Evolutionary conservation across 2,113 vertebrate species (phyloP), one percentile per base, ranked within the genome.

Genomic region (Lanius ludovicianus): DNA sequence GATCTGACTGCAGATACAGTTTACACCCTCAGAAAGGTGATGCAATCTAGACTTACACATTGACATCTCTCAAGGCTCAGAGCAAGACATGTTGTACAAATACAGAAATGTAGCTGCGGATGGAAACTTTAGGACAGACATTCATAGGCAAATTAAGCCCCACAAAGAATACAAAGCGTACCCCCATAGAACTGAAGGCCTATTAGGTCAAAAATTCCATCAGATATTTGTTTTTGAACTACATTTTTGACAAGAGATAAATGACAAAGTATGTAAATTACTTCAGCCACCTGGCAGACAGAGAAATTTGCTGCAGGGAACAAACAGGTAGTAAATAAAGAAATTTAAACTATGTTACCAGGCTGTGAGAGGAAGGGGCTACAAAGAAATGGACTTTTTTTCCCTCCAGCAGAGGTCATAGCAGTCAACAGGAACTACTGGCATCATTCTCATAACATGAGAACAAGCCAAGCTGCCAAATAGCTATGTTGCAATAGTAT

Each of bases 341-440:
- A 87, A 85, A 81, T 18, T 33, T 35, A 44, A 8, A 88, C 28
- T 42, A 79, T 46, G 52, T 49, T 86, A 57, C 22, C 79, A 84
- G 79, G n/a, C 68, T 81, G 41, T 12, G n/a, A 55, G 73, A 90
- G 28, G 42, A 87, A 88, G 28, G 35, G 35, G 30, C 64, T 84
- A 65, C 35, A 79, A 63, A 65, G 62, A 95, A 89, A 91, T 24
- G 25, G 79, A 53, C 80, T 47, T 42, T 89, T 89, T 21, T 77
- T 91, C 39, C 86, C 83, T 71, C 87, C 87, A 94, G 79, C 46
- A 93, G 85, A 95, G 83, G 81, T 95, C 90, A 96, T 28, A 85
- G 80, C 75, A 95, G 84, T 87, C 95, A 94, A 47, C 3, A 75
- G 70, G 77, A 95, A 92, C 96, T 93, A 97, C 74, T 67, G 94